These are phyloP conservation scores for Pangasius sanitwongsei DNA, from an alignment of 2,797 vertebrate species.

Conservation along the genomic window DNA sequence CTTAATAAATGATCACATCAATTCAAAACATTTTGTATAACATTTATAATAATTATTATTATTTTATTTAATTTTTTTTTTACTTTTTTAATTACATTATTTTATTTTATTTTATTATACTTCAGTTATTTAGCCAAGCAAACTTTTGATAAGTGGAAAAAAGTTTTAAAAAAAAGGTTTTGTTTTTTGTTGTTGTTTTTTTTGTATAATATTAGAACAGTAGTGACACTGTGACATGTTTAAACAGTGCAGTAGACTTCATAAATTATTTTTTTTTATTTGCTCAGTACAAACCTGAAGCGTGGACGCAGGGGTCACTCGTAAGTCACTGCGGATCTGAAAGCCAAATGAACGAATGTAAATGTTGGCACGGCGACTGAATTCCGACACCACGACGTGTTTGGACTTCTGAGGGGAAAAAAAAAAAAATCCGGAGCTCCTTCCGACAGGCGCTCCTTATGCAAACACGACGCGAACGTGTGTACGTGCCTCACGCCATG, in stretches of 20 bases:
- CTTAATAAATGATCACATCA: too few species aligned
- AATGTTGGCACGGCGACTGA: not conserved
- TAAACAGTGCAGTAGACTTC: not conserved
- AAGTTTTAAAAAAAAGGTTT: too few species aligned
- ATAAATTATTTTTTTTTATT: not conserved
- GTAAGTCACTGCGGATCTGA: not conserved
- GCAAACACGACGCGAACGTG: conserved; percentile 5
- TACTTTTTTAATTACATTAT: too few species aligned
- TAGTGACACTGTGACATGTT: not conserved
- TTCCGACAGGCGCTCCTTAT: conserved; percentile 28
- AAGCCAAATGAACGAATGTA: conserved; percentile 7
- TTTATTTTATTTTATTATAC: too few species aligned
- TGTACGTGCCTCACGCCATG: not conserved
- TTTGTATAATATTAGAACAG: too few species aligned
- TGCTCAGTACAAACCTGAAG: not conserved
- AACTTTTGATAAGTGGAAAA: not conserved
- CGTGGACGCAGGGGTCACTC: not conserved
- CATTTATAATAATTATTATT: too few species aligned
- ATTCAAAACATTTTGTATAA: too few species aligned
- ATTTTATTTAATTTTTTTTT: too few species aligned
- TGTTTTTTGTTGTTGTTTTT: not conserved
- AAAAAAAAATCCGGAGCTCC: conserved; percentile 8
- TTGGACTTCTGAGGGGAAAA: conserved; percentile 4
- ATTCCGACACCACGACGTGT: not conserved
- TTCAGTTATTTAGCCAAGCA: too few species aligned